These are phyloP conservation scores for Myanophis thanlyinensis DNA, from an alignment of 2,113 vertebrate genomes.

Conservation along the genomic window DNA sequence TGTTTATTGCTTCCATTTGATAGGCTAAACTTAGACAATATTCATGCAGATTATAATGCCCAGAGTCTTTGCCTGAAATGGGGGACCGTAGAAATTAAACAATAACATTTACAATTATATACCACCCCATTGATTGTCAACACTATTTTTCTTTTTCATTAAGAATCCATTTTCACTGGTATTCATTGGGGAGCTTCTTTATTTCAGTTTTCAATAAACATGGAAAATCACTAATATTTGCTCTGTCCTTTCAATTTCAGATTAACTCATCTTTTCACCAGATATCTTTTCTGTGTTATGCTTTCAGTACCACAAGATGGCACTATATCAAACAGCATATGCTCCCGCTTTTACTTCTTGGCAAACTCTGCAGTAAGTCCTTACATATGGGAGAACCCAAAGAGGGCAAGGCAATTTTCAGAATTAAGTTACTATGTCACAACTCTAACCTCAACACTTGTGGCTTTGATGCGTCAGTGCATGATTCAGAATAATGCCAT, in stretches of 20 bases:
- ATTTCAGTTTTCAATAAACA: background rate
- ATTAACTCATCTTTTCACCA: background rate
- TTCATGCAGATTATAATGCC: background rate
- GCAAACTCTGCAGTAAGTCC: background rate
- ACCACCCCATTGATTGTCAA: too few species aligned
- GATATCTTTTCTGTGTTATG: background rate
- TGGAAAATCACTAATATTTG: background rate
- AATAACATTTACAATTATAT: too few species aligned
- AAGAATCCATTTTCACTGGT: background rate
- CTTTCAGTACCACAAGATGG: constrained; percentile 6
- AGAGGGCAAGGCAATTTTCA: background rate
- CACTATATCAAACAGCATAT: background rate
- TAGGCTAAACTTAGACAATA: background rate
- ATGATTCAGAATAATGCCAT: background rate
- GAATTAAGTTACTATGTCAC: background rate
- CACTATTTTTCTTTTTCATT: background rate
- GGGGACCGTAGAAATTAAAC: background rate
- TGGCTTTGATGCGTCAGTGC: background rate
- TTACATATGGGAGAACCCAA: background rate
- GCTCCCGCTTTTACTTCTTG: background rate
- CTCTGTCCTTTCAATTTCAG: background rate
- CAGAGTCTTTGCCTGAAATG: background rate
- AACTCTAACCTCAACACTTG: background rate
- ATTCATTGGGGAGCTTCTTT: background rate
- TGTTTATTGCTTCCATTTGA: background rate